Base-by-base conservation (phyloP, 2,888 invertebrate species). In the Noctua janthina region DNA sequence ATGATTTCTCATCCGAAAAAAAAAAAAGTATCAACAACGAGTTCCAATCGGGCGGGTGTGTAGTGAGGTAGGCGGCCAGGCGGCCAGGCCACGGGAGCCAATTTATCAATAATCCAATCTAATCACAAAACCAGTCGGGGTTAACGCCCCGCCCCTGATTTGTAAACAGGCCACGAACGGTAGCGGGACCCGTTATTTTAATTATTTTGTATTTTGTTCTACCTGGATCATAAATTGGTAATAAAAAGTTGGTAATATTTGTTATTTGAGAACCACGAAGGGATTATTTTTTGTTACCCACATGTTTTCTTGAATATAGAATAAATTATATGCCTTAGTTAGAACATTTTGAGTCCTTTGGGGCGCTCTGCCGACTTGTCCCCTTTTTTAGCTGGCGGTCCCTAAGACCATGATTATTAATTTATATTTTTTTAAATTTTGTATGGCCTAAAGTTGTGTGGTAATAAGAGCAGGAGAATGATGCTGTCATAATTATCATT, bases 71-170 rank as follows among this genome's bases (percentile, higher is more conserved):
- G 39, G 39, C 5, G 39, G 39, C 39, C 68, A 46, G 46, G 43
- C 46, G 67, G 17, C 4, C 68, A 56, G 49, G 66, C 51, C 59
- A 13, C 66, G 67, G 69, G 73, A 86, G 62, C 23, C 79, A 83
- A 77, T 85, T 86, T 77, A 86, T 86, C 79, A 86, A 85, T 86
- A 82, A 82, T 46, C 64, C 56, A 74, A 85, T 82, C 74, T 76
- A 70, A 83, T 86, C 83, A 66, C 49, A 86, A 64, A 86, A 83
- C 76, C 83, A 71, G 86, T 79, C 20, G 85, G 79, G 85, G 85
- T 85, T 23, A 85, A 86, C 49, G 86, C n/a, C 56, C 86, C 49
- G 67, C 46, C 86, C 49, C 51, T 56, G 70, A 69, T 86, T 74
- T 81, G 81, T 84, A 77, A 78, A 85, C 82, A 69, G 73, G 82